phyloP scores from a whole-genome alignment of 1,140 invertebrate genomes.

The Cryptotermes secundus region DNA sequence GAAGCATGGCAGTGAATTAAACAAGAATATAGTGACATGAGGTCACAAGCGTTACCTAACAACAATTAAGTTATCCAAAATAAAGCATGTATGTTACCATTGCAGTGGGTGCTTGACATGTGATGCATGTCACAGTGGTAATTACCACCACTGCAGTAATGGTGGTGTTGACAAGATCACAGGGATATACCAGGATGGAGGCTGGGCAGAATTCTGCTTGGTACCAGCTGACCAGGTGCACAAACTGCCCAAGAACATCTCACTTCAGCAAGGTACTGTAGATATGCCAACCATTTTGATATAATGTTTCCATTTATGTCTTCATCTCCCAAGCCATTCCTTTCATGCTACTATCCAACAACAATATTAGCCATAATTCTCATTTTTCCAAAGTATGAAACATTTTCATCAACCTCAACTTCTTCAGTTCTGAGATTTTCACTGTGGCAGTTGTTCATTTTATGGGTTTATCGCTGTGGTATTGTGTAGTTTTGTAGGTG shows the following conservation, averaged over 20 bases:
- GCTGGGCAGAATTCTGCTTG: slow-evolving; percentile 63
- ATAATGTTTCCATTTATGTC: too few relatives aligned
- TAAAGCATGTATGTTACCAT: background rate
- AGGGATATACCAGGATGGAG: slow-evolving; percentile 64
- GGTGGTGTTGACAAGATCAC: slow-evolving; percentile 63
- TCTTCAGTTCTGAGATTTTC: too few relatives aligned
- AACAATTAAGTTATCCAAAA: background rate
- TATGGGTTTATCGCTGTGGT: too few relatives aligned
- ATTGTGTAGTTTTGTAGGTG: too few relatives aligned
- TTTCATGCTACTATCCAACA: too few relatives aligned
- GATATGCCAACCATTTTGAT: slow-evolving; percentile 18
- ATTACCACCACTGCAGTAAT: slow-evolving; percentile 59
- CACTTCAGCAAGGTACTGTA: slow-evolving; percentile 56
- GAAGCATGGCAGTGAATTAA: too few relatives aligned
- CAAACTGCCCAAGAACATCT: slow-evolving; percentile 52
- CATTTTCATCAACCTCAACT: background rate
- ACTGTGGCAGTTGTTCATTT: too few relatives aligned
- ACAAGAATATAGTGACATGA: too few relatives aligned
- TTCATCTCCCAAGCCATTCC: too few relatives aligned
- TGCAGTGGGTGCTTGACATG: slow-evolving; percentile 60
- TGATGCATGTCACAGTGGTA: slow-evolving; percentile 56
- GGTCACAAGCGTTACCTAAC: too few relatives aligned
- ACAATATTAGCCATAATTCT: too few relatives aligned
- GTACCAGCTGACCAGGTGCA: slow-evolving; percentile 61
- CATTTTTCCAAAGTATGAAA: background rate